Evolutionary conservation across 2,797 vertebrate genomes (phyloP), one percentile per base, ranked within the genome.

Genomic region (Syngnathus rostellatus): DNA sequence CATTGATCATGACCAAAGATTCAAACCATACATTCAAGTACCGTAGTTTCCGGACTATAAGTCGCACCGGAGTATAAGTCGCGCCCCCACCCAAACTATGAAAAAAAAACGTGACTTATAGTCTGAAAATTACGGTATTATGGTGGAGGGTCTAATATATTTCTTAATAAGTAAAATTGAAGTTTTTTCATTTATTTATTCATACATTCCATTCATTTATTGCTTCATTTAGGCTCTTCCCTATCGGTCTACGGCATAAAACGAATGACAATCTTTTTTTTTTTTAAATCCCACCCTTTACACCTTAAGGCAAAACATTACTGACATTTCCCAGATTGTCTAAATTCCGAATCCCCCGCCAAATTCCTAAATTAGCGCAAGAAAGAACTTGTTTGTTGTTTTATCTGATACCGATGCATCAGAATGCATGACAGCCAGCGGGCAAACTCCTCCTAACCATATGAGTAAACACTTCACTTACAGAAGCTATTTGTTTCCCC

Each of bases 341-440:
- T n/a, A n/a, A 45, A 62, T 62, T 23, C 40, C 23, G 8, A 25
- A 45, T 25, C 43, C 41, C 31, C 1, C 2, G 23, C 41, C 43
- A 50, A 64, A 50, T 50, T 64, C 62, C 62, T 25, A 54, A 65
- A 65, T 10, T 40, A 69, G 73, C 68, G 70, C 87, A 68, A 68
- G 82, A 84, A 45, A 70, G 68, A 77, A 83, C 80, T 73, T 80
- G 84, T 1, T 51, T 51, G 1, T 41, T 23, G 12, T 71, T 84
- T 83, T 70, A 83, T 87, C 80, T 75, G 80, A 83, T 79, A 66
- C 46, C 5, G 23, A 43, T 62, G 62, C 68, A 78, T 80, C 67
- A 61, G 73, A 69, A 31, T 6, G 61, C 71, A 73, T 48, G 69
- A 62, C 73, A 78, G 83, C 78, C 67, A 25, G 71, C 62, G 76